phyloP scores from a whole-genome alignment of 2,797 vertebrate species.

The Hoplostethus atlanticus region DNA sequence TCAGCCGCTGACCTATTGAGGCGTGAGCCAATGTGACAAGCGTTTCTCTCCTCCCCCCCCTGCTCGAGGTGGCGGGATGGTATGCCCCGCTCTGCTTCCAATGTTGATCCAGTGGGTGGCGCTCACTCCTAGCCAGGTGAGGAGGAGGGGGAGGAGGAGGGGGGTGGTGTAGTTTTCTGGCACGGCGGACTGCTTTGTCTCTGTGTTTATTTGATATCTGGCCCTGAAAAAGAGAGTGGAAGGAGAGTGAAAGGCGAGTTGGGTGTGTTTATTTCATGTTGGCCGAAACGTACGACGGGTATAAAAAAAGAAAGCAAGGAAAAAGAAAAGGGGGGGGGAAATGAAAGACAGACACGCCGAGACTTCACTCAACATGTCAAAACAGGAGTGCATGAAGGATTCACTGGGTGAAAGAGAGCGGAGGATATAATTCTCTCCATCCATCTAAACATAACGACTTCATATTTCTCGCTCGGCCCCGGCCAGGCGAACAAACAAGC shows the following conservation, averaged over 20 bases:
- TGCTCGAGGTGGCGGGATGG: conserved; percentile 6
- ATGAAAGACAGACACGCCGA: conserved; percentile 61
- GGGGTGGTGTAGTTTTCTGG: conserved; percentile 10
- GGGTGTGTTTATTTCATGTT: conserved; percentile 66
- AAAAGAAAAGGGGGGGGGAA: conserved; percentile 18
- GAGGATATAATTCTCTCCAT: conserved; percentile 44
- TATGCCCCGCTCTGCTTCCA: conserved; percentile 1
- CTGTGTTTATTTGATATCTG: conserved; percentile 68
- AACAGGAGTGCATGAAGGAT: conserved; percentile 60
- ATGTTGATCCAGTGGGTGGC: conserved; percentile 24
- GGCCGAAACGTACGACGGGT: conserved; percentile 39
- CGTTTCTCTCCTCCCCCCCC: not conserved
- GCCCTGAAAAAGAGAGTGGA: conserved; percentile 25
- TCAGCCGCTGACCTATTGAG: conserved; percentile 21
- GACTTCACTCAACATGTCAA: conserved; percentile 48
- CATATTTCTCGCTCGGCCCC: conserved; percentile 37
- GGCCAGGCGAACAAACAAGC: conserved; percentile 54
- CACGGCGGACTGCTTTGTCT: conserved; percentile 55
- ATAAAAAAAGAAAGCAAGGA: conserved; percentile 1
- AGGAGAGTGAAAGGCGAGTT: conserved; percentile 52
- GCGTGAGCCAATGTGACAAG: conserved; percentile 22
- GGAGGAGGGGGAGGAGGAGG: not conserved
- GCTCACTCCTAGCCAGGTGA: conserved; percentile 32
- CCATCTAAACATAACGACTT: conserved; percentile 56
- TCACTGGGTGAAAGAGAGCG: conserved; percentile 40